Percentiles rank a stretch among this genome's conserved stretches.
Evolutionary conservation across 2,797 vertebrate species (phyloP).

Genomic region (Clarias laeviceps): DNA sequence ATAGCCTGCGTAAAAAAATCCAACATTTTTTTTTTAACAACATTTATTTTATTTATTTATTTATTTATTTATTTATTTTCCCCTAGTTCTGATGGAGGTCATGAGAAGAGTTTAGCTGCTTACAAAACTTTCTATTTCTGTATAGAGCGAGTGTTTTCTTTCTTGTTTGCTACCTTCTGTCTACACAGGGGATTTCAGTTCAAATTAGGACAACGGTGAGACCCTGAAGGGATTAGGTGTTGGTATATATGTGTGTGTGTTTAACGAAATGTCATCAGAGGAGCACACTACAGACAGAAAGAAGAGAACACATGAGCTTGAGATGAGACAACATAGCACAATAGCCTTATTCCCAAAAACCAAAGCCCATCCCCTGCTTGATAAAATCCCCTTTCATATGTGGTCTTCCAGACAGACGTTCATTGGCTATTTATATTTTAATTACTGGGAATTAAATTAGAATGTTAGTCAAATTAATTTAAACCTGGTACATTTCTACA

Average conservation of each 20-base stretch:
- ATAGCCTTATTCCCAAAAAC: not conserved
- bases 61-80: conserved; percentile 18
- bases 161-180: conserved; percentile 6
- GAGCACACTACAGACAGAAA: conserved; percentile 17
- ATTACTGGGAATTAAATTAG: not conserved
- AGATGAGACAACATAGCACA: conserved; percentile 17
- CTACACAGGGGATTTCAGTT: conserved; percentile 21
- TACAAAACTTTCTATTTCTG: conserved; percentile 18
- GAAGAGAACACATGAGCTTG: conserved; percentile 24
- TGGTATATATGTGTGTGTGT: not conserved
- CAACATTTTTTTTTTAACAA: conserved; percentile 12
- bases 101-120: conserved; percentile 15
- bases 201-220: conserved; percentile 27
- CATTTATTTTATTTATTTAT: conserved; percentile 1
- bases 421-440: not conserved
- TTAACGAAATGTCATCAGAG: conserved; percentile 18
- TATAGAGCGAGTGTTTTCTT: not conserved
- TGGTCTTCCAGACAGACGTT: not conserved
- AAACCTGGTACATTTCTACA: not conserved
- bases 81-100: conserved; percentile 14
- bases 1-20: conserved; percentile 22
- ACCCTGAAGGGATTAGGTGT: conserved; percentile 11
- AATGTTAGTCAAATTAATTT: not conserved
- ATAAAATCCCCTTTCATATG: not conserved
- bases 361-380: not conserved